Conservation (phyloP, 2,113 vertebrate genomes). For the Cepphus grylle region DNA sequence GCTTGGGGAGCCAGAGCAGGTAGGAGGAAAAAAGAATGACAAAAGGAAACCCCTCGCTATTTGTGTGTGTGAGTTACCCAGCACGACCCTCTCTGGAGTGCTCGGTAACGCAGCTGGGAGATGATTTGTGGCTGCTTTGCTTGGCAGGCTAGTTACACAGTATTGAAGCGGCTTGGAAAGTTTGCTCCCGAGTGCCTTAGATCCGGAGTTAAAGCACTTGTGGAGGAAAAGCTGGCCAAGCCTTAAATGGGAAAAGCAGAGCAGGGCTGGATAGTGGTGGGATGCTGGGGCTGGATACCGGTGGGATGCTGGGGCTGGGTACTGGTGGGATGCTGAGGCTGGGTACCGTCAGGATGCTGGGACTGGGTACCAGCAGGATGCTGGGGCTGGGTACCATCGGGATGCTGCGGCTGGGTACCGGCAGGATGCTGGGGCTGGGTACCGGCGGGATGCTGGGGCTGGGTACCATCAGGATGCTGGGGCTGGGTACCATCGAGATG, state of each 20-base stretch:
- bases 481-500: neutral
- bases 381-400: neutral
- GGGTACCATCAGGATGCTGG: neutral
- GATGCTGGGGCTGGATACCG: neutral
- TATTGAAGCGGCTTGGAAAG: neutral
- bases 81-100: neutral
- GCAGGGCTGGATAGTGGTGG: neutral
- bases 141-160: neutral
- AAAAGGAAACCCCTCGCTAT: neutral
- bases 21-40: neutral
- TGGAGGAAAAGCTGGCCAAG: neutral
- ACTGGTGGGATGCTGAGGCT: neutral
- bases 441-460: neutral
- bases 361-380: neutral
- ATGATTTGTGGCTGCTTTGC: neutral
- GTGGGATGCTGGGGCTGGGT: no score
- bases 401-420: neutral
- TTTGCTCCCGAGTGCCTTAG: neutral
- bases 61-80: neutral
- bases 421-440: neutral
- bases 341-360: neutral
- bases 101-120: neutral
- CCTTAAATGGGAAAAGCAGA: neutral
- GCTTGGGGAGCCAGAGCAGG: constrained; percentile 1
- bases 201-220: neutral